phyloP scores from a whole-genome alignment of 1,140 invertebrate genomes.

The Drosophila bocki region DNA sequence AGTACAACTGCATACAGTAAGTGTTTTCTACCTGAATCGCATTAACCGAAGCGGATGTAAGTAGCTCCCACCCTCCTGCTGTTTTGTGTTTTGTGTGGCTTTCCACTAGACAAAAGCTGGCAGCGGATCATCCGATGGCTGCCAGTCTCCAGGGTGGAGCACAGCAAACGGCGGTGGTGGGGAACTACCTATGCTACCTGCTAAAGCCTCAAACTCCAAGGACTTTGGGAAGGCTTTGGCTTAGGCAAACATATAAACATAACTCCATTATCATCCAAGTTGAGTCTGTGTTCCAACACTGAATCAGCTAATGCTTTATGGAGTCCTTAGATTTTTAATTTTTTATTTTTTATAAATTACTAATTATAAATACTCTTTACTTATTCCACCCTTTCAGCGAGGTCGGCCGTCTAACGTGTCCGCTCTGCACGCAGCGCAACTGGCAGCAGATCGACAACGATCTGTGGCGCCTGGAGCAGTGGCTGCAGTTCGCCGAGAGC shows the following conservation, averaged over 20 bases:
- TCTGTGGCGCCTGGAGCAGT: constrained; percentile 95
- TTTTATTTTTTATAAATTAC: neutral
- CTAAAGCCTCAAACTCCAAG: neutral
- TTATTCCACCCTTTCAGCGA: constrained; percentile 86
- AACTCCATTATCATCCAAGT: constrained; percentile 19
- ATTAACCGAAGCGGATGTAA: constrained; percentile 10
- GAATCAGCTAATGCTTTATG: neutral
- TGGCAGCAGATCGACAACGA: constrained; percentile 96
- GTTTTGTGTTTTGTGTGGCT: constrained; percentile 57
- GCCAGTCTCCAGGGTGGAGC: constrained; percentile 71
- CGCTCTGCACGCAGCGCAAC: constrained; percentile 93
- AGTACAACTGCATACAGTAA: constrained; percentile 89
- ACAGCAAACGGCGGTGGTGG: constrained; percentile 43
- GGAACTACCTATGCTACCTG: neutral
- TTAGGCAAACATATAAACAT: constrained; percentile 18
- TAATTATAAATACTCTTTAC: constrained; percentile 2
- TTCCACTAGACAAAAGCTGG: constrained; percentile 79
- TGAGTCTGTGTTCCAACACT: neutral
- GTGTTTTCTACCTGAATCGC: constrained; percentile 79
- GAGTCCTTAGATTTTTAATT: neutral
- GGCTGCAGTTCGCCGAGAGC: constrained; percentile 95
- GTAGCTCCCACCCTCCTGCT: constrained; percentile 15
- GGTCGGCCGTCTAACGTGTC: constrained; percentile 91
- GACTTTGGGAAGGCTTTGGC: constrained; percentile 6
- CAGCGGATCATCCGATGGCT: constrained; percentile 13